Conservation (phyloP, 2,888 invertebrate species). For the Cremastinae sp. region DNA sequence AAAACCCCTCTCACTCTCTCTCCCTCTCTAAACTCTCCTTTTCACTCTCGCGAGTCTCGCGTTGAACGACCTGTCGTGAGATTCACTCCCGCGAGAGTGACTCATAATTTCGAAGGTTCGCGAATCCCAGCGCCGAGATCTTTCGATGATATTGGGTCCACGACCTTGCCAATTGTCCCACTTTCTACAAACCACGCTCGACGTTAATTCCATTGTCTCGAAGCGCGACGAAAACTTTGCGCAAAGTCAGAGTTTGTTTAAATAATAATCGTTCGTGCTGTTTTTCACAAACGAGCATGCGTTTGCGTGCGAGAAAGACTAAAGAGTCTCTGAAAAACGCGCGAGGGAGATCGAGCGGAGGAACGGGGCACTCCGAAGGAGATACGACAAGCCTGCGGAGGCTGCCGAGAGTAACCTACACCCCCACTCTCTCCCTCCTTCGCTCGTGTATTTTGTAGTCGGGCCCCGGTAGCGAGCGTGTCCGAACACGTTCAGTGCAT, state of each 20-base stretch:
- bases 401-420: slow-evolving; percentile 36
- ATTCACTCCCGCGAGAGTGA: slow-evolving; percentile 39
- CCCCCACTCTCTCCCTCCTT: slow-evolving; percentile 63
- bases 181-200: no score
- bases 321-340: background rate
- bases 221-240: background rate
- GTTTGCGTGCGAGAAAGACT: no score
- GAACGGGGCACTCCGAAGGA: slow-evolving; percentile 32
- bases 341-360: background rate
- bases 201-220: background rate
- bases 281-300: no score
- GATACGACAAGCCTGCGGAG: slow-evolving; percentile 38
- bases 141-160: slow-evolving; percentile 28
- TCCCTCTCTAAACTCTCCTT: slow-evolving; percentile 32
- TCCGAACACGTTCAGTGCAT: slow-evolving; percentile 69
- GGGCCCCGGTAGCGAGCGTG: slow-evolving; percentile 61
- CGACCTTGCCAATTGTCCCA: slow-evolving; percentile 1
- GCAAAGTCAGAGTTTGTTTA: no score
- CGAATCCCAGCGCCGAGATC: slow-evolving; percentile 44
- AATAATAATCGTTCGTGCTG: no score
- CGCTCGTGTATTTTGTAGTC: background rate
- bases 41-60: slow-evolving; percentile 38
- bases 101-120: slow-evolving; percentile 56
- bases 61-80: slow-evolving; percentile 54
- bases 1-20: background rate